Evolutionary conservation across 2,113 vertebrate genomes (phyloP).

Genomic region (Malurus elegans): DNA sequence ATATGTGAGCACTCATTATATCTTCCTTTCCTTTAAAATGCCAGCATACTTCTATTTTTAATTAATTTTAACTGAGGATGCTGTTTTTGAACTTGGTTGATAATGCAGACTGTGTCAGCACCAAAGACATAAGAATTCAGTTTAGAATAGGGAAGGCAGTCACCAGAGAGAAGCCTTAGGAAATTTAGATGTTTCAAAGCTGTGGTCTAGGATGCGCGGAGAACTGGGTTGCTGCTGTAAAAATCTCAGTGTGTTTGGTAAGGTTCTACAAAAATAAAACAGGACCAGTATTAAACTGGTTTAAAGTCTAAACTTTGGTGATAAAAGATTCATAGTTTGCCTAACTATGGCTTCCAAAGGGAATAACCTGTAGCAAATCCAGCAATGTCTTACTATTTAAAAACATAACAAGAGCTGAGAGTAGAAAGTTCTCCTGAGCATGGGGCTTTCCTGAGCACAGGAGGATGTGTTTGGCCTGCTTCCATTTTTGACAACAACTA

Average conservation of each 20-base stretch:
- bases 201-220: neutral
- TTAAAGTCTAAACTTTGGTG: neutral
- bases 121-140: neutral
- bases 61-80: neutral
- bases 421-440: neutral
- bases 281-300: neutral
- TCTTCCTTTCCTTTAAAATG: neutral
- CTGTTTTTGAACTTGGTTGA: neutral
- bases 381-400: neutral
- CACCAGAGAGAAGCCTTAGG: neutral
- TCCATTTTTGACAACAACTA: neutral
- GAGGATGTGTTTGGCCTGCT: neutral
- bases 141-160: neutral
- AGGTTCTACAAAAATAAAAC: neutral
- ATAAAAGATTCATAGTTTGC: neutral
- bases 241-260: rapidly evolving
- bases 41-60: neutral
- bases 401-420: neutral
- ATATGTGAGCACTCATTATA: neutral
- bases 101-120: neutral
- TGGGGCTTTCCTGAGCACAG: neutral
- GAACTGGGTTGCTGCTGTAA: neutral
- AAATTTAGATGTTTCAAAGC: neutral
- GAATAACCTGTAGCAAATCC: neutral
- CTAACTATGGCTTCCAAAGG: neutral